Evolutionary conservation across 2,113 vertebrate species (phyloP).

Genomic region (Arizona elegans): DNA sequence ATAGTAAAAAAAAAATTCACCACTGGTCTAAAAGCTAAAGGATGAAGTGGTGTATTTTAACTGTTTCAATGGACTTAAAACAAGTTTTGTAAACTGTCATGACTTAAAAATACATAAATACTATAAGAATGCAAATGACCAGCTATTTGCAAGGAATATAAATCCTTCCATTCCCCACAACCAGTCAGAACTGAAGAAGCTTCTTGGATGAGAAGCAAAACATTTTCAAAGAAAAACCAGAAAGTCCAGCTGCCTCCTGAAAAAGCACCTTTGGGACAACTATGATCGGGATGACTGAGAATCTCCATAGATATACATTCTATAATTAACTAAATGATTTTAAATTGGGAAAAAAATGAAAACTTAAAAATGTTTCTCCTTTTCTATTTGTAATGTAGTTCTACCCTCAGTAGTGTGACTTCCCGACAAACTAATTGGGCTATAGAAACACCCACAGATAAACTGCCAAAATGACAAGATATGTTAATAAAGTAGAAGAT

Average conservation of each 20-base stretch:
- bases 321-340: not conserved
- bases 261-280: too few relatives aligned
- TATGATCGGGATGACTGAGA: too few relatives aligned
- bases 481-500: not conserved
- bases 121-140: too few relatives aligned
- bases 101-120: too few relatives aligned
- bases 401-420: not conserved
- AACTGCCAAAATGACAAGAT: not conserved
- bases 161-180: too few relatives aligned
- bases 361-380: not conserved
- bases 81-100: not conserved
- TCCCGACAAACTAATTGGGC: not conserved
- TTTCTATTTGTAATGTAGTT: not conserved
- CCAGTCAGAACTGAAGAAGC: too few relatives aligned
- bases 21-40: not conserved
- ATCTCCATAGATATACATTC: not conserved
- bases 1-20: too few relatives aligned
- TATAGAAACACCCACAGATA: not conserved
- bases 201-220: too few relatives aligned
- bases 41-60: not conserved
- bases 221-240: too few relatives aligned
- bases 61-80: not conserved
- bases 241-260: too few relatives aligned
- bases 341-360: not conserved
- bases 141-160: too few relatives aligned